Base-by-base conservation (phyloP, 2,888 invertebrate genomes). In the Leptinotarsa haldemani region DNA sequence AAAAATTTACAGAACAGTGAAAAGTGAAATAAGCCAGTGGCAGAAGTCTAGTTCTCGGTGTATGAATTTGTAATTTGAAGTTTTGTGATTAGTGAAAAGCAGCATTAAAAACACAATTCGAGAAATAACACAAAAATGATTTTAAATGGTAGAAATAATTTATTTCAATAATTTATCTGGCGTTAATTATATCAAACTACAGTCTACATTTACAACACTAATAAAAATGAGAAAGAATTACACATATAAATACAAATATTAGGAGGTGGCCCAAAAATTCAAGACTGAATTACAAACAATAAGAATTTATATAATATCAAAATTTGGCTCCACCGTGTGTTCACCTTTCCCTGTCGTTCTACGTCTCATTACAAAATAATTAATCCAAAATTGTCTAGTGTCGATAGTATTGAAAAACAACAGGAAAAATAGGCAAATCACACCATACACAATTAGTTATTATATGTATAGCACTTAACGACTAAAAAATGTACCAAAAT, bases 191-290 rank as follows among this genome's bases (percentile, higher is more conserved):
- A 80, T 76, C 75, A 79, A 81, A 81, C 79, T 80, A 80, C 79
- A 74, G 40, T 61, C 80, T 82, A 82, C 79, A 77, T 75, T 76
- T 81, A 82, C 82, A 79, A 82, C 82, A 82, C 76, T 80, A 80
- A 80, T 81, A 81, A 80, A 82, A 82, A 79, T 80, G 68, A 70
- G 46, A 56, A 69, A 69, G 79, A 81, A 79, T 75, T 80, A 80
- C 78, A 81, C 79, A 80, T 82, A 81, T 75, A 79, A 82, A 80
- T 80, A 80, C 75, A 75, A 79, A 53, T 66, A 75, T 74, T 74
- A 79, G 74, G 74, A 73, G 68, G 74, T 74, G 74, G 74, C 68
- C 70, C 65, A 78, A 80, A 79, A 76, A 68, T 69, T 70, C 61
- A 50, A 47, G 25, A 65, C 5, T 52, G 40, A n/a, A 22, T 22